Evolutionary conservation across 2,888 invertebrate species (phyloP), one percentile per base, ranked within the genome.

Genomic region (Drosophila pegasa): DNA sequence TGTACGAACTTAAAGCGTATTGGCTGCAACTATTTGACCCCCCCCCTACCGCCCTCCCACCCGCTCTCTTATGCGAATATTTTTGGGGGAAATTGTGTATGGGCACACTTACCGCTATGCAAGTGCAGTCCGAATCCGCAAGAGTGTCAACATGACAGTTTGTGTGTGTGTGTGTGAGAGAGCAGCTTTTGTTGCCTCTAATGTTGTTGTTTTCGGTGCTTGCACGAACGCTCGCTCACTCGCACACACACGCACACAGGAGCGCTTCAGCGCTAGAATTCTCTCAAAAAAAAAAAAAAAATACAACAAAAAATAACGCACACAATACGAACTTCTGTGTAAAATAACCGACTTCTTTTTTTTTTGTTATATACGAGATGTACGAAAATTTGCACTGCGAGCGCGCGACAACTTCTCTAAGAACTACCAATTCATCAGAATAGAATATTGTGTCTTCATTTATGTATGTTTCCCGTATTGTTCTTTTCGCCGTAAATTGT

Each of bases 91-190:
- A 31, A 63, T 41, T 61, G 38, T 40, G 12, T 12, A 43, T 47
- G 65, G 14, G 16, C 31, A 16, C 35, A 86, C 81, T 82, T 85
- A 82, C 81, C 81, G 51, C 70, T 64, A 75, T 70, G 66, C 64
- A 69, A 80, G 38, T 83, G 80, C 74, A 81, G 66, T 51, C 37
- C 57, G 47, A 67, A 66, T 45, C 62, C 48, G 43, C 48, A 57
- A 58, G 66, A 75, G 56, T 55, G 58, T 61, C 61, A 83, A 68
- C 68, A 78, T 75, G 61, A 58, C 59, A 48, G 38, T 45, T 45
- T 45, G 10, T 45, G 27, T 45, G 61, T 45, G 27, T 45, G 61
- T 54, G 59, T 63, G 45, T 33, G 68, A 22, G 50, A 43, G 50
- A 45, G 70, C 43, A 51, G 48, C 55, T 62, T 58, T 54, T 61